Conservation (phyloP, 2,113 vertebrate genomes). For the Clarias magur region DNA sequence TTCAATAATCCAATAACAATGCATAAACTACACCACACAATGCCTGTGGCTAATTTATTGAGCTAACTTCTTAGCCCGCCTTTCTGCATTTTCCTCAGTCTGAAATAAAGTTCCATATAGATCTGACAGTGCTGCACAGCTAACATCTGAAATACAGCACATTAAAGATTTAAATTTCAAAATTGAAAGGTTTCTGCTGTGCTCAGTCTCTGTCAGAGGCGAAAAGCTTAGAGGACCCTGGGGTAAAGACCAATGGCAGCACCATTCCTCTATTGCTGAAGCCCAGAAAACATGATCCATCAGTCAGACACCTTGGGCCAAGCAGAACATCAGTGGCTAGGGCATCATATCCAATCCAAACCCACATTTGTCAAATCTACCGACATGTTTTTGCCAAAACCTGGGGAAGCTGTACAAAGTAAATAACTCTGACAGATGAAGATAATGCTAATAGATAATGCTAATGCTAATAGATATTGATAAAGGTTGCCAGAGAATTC, state of each 20-base stretch:
- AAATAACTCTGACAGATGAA: conserved; percentile 20
- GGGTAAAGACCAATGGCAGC: conserved; percentile 10
- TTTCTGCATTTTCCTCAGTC: conserved; percentile 1
- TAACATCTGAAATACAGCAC: conserved; percentile 48
- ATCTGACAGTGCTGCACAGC: conserved; percentile 39
- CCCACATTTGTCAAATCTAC: neutral
- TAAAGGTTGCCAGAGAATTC: neutral
- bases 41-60: conserved; percentile 44
- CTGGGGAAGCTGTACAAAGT: neutral
- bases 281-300: conserved; percentile 2
- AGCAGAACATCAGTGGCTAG: neutral
- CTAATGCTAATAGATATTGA: conserved; percentile 14
- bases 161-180: conserved; percentile 63
- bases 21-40: conserved; percentile 7
- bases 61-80: conserved; percentile 16
- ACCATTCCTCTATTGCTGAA: conserved; percentile 10
- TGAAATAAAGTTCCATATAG: conserved; percentile 39
- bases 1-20: conserved; percentile 48
- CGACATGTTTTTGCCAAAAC: neutral
- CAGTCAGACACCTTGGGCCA: neutral
- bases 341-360: conserved; percentile 10
- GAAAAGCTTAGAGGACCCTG: conserved; percentile 34
- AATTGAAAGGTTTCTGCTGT: conserved; percentile 52
- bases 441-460: conserved; percentile 19
- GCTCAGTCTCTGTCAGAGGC: conserved; percentile 51